Evolutionary conservation across 2,888 invertebrate genomes (phyloP).

Genomic region (Drosophila pseudotalamancana): DNA sequence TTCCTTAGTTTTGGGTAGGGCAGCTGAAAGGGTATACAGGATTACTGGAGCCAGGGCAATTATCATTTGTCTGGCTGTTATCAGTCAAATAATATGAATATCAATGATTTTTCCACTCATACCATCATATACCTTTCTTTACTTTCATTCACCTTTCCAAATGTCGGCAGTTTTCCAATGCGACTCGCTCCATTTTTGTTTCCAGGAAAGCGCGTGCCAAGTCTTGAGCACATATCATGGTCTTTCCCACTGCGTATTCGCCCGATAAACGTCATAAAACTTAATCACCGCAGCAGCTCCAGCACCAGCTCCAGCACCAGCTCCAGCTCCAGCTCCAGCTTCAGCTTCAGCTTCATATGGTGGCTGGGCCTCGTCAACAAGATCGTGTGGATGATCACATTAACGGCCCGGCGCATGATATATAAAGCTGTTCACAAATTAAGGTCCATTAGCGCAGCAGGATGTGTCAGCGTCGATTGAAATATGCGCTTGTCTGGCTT

Average conservation of each 20-base stretch:
- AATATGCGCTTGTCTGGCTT: slow-evolving; percentile 77
- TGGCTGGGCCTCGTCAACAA: slow-evolving; percentile 35
- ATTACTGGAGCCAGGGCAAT: slow-evolving; percentile 82
- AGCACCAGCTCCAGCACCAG: neutral
- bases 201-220: slow-evolving; percentile 73
- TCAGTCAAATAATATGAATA: slow-evolving; percentile 36
- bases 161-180: slow-evolving; percentile 2
- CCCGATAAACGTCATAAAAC: slow-evolving; percentile 67
- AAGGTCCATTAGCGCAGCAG: slow-evolving; percentile 82
- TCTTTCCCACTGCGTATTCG: slow-evolving; percentile 39
- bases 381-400: slow-evolving; percentile 80
- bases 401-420: slow-evolving; percentile 76
- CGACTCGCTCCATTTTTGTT: slow-evolving; percentile 7
- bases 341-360: slow-evolving; percentile 6
- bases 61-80: slow-evolving; percentile 79
- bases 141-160: slow-evolving; percentile 34
- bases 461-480: slow-evolving; percentile 80
- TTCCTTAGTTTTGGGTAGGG: slow-evolving; percentile 22
- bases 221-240: slow-evolving; percentile 9
- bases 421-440: slow-evolving; percentile 82
- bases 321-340: slow-evolving; percentile 3
- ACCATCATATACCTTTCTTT: slow-evolving; percentile 14
- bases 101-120: slow-evolving; percentile 4
- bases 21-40: slow-evolving; percentile 55
- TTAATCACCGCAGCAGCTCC: slow-evolving; percentile 57